Evolutionary conservation across 2,888 invertebrate genomes (phyloP).

Genomic region (Tipula unca): DNA sequence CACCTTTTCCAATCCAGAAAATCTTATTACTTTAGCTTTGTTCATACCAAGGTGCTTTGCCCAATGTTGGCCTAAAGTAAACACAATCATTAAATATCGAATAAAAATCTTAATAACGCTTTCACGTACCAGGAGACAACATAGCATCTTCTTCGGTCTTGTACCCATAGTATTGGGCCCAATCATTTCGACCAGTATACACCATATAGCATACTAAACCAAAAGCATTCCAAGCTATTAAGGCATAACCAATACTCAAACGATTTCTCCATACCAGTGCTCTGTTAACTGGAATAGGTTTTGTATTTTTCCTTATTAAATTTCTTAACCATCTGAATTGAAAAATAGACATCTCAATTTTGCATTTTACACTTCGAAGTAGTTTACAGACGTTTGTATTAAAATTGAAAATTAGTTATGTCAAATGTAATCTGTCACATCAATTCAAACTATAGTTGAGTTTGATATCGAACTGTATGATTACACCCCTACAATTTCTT

Average conservation of each 20-base stretch:
- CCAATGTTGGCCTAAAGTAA: slow-evolving; percentile 30
- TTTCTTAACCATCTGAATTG: slow-evolving; percentile 45
- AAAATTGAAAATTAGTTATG: too few species aligned
- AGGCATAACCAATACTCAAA: slow-evolving; percentile 52
- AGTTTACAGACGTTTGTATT: neutral
- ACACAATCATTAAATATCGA: neutral
- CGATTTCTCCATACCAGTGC: slow-evolving; percentile 54
- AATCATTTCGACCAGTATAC: slow-evolving; percentile 54
- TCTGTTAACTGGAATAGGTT: slow-evolving; percentile 43
- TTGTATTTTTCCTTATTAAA: slow-evolving; percentile 44
- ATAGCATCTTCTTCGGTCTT: slow-evolving; percentile 51
- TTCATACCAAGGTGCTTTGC: slow-evolving; percentile 33
- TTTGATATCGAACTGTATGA: too few species aligned
- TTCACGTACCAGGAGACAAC: slow-evolving; percentile 47
- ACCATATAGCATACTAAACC: slow-evolving; percentile 53
- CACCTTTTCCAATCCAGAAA: slow-evolving; percentile 33
- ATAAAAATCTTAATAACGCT: neutral
- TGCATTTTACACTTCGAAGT: neutral
- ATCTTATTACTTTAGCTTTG: slow-evolving; percentile 38
- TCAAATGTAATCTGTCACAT: too few species aligned
- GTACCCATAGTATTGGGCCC: slow-evolving; percentile 57
- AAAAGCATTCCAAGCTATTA: slow-evolving; percentile 65
- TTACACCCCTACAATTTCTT: neutral
- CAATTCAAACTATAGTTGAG: too few species aligned
- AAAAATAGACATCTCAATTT: slow-evolving; percentile 38